Base-by-base conservation (phyloP, 2,797 vertebrate species). In the Odontamblyopus rebecca region DNA sequence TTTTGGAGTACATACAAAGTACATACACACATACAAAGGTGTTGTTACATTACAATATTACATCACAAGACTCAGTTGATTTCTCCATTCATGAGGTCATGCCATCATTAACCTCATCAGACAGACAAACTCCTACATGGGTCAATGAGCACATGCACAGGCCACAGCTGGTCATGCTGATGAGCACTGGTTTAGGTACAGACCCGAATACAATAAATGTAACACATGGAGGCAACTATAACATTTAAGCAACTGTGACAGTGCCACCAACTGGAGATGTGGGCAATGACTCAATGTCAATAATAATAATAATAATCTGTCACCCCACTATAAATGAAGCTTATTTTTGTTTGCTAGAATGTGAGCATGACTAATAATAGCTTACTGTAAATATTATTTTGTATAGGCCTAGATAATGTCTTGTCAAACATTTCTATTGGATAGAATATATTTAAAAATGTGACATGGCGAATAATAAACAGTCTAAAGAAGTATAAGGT, bases 81-180 rank as follows among this genome's bases (percentile, higher is more conserved):
- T 74, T 68, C 48, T 81, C 62, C 65, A 27, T 72, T 82, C 76
- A 74, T 68, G 73, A 71, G 82, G 86, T 89, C 83, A 86, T 66
- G 16, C 80, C 78, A 75, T 68, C 82, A 82, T 85, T 87, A 82
- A 90, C 80, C 86, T 77, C 73, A 72, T 74, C 78, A 86, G 75
- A 76, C 74, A 71, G 73, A 77, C 66, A 78, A 75, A 82, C 66
- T 77, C 81, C 64, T 71, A 74, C 85, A 82, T 79, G 79, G 79
- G 88, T 85, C 84, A 87, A 50, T 82, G 74, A 80, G 79, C 69
- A 69, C 65, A 74, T 27, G 78, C 77, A 75, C 63, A 82, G 64
- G 80, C 77, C 80, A 82, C 86, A 89, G 85, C 86, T 81, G 88
- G 83, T 66, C 71, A 67, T 75, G 77, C 76, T 81, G 80, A 72